These are phyloP conservation scores for Callimorpha dominula DNA, from an alignment of 2,888 invertebrate species.

Conservation along the genomic window DNA sequence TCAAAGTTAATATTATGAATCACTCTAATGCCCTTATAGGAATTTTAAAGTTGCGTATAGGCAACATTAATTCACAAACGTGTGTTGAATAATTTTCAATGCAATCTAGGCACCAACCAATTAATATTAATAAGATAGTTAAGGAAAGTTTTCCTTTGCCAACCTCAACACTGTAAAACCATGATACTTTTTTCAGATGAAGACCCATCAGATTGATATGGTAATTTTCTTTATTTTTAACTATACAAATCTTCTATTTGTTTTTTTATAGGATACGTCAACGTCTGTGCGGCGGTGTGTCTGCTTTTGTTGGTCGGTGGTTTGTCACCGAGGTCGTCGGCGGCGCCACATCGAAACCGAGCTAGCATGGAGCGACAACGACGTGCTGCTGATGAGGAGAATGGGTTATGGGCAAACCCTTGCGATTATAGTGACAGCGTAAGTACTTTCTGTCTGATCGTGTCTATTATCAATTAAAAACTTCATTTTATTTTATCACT, in stretches of 20 bases:
- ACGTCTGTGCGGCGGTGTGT: constrained; percentile 82
- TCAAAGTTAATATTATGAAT: constrained; percentile 38
- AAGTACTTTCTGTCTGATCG: constrained; percentile 28
- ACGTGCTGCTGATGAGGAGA: constrained; percentile 64
- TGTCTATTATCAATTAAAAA: background rate
- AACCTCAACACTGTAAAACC: background rate
- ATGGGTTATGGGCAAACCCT: constrained; percentile 76
- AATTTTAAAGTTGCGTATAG: constrained; percentile 19
- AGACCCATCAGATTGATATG: background rate
- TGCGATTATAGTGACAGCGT: constrained; percentile 72
- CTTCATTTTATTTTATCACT: background rate
- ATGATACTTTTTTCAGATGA: background rate
- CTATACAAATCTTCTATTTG: background rate
- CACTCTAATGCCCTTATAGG: constrained; percentile 14
- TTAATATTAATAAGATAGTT: constrained; percentile 24
- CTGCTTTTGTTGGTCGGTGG: constrained; percentile 77
- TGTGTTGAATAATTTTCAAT: constrained; percentile 22
- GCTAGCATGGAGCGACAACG: constrained; percentile 68
- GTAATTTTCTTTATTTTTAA: background rate
- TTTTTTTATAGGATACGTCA: constrained; percentile 76
- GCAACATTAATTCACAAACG: constrained; percentile 22
- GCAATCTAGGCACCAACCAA: constrained; percentile 19
- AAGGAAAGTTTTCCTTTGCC: constrained; percentile 11
- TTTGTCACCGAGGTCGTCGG: constrained; percentile 73
- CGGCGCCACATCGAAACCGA: constrained; percentile 73